phyloP scores from a whole-genome alignment of 2,113 vertebrate genomes.

The Piliocolobus tephrosceles region DNA sequence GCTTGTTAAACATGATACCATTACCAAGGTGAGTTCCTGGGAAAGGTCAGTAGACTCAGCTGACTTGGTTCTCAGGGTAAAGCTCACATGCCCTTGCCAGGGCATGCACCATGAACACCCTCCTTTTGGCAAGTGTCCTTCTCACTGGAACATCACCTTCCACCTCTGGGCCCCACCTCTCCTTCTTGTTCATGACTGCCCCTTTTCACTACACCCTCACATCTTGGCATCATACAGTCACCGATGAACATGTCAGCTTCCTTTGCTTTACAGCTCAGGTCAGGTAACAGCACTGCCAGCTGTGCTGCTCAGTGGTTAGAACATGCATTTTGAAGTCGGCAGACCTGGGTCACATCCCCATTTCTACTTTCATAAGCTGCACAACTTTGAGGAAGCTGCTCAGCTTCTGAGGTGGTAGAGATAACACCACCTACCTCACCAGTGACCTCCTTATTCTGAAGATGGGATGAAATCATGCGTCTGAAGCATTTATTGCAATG shows the following conservation, averaged over 20 bases:
- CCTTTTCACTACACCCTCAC: neutral
- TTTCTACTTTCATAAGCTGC: neutral
- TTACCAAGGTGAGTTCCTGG: neutral
- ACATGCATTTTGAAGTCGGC: rapidly evolving
- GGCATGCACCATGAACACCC: rapidly evolving
- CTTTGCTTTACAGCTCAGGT: neutral
- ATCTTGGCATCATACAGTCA: neutral
- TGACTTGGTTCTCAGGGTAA: rapidly evolving
- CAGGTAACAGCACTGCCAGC: neutral
- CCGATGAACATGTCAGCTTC: neutral
- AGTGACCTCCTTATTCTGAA: neutral
- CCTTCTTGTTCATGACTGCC: neutral
- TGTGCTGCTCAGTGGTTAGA: too few species aligned
- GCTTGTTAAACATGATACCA: neutral
- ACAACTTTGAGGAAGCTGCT: neutral
- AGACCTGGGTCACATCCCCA: too few species aligned
- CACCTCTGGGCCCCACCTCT: neutral
- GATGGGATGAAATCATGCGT: rapidly evolving
- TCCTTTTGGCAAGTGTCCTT: neutral
- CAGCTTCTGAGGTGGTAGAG: neutral
- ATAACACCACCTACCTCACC: neutral
- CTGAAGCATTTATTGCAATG: neutral
- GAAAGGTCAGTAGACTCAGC: neutral
- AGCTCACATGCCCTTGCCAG: too few species aligned
- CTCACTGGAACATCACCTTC: neutral